These are phyloP conservation scores for Clarias pachynema DNA, from an alignment of 2,797 vertebrate species.

Conservation along the genomic window DNA sequence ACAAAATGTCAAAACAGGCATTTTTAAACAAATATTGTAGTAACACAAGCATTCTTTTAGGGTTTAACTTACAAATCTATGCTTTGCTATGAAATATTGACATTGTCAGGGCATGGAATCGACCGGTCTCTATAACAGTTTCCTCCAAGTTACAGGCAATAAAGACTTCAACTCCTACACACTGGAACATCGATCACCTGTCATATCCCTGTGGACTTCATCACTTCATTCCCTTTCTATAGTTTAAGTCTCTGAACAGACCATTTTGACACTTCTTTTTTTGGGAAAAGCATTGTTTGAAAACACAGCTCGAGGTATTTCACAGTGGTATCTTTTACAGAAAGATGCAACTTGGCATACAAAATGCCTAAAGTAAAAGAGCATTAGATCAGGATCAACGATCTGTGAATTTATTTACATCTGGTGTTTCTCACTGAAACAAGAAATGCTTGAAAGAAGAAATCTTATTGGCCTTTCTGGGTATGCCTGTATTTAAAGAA, in stretches of 20 bases:
- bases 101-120: neutral
- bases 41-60: neutral
- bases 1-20: neutral
- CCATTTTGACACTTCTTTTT: neutral
- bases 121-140: neutral
- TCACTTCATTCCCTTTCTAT: neutral
- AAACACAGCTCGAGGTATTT: neutral
- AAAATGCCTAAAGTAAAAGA: neutral
- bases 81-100: neutral
- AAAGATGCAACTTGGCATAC: neutral
- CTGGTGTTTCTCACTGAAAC: neutral
- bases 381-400: neutral
- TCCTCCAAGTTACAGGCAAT: neutral
- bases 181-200: neutral
- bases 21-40: neutral
- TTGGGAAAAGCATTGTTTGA: neutral
- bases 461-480: neutral
- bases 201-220: neutral
- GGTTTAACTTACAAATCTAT: neutral
- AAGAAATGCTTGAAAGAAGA: neutral
- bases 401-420: neutral
- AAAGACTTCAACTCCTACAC: neutral
- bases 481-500: neutral
- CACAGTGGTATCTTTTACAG: neutral
- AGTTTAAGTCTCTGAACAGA: neutral